A percentile compares a stretch with the other conserved stretches of the same genome.
phyloP scores from a whole-genome alignment of 1,140 invertebrate species.

The Drosophila arizonae region DNA sequence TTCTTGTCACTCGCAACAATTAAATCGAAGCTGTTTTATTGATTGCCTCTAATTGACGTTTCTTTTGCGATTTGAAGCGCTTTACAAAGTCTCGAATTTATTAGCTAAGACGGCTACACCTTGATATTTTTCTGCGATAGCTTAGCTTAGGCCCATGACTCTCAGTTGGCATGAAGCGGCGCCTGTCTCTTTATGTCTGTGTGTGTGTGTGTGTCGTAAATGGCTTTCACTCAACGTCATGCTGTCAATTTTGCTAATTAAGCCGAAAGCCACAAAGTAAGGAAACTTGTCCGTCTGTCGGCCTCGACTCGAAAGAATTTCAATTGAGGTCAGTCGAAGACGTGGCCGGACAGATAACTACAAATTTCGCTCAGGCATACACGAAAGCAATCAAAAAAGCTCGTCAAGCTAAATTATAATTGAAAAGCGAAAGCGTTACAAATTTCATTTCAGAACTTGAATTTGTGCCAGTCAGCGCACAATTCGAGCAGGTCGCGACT shows the following conservation, averaged over 20 bases:
- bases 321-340: conserved; percentile 51
- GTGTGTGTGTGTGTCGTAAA: conserved; percentile 22
- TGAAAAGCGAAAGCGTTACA: conserved; percentile 60
- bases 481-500: conserved; percentile 3
- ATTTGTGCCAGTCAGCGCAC: conserved; percentile 41
- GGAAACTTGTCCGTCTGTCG: conserved; percentile 34
- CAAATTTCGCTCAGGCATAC: conserved; percentile 53
- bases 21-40: neutral
- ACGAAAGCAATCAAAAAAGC: conserved; percentile 56
- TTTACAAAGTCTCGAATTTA: neutral
- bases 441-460: conserved; percentile 54
- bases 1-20: neutral
- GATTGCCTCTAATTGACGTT: conserved; percentile 17
- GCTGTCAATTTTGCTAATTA: conserved; percentile 62
- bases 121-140: conserved; percentile 15
- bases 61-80: neutral
- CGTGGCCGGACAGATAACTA: conserved; percentile 41
- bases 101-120: neutral
- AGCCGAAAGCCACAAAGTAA: conserved; percentile 48
- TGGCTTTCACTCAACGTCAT: conserved; percentile 49
- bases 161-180: conserved; percentile 1
- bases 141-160: conserved; percentile 5
- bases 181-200: too few species aligned
- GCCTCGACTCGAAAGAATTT: neutral
- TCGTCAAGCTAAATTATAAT: conserved; percentile 55